Percentiles rank a stretch among this genome's conserved stretches.
Evolutionary conservation across 2,888 invertebrate species (phyloP).

Genomic region (Drosophila barbarae): DNA sequence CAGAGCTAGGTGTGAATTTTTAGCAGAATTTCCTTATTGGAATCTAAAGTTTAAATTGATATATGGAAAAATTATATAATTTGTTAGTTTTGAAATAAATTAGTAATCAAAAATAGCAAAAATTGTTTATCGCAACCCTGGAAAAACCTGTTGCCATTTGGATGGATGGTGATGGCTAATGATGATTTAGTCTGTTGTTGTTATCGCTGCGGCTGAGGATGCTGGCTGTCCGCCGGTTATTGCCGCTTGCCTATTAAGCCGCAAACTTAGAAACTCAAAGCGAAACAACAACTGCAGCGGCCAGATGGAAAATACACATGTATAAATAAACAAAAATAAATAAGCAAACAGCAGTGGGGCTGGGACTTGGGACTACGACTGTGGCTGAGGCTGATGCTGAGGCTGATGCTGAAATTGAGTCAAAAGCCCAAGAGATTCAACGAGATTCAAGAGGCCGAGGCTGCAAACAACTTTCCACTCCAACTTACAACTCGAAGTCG

Average conservation of each 20-base stretch:
- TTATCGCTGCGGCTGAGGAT: conserved; percentile 27
- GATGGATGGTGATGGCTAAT: conserved; percentile 47
- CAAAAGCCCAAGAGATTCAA: conserved; percentile 61
- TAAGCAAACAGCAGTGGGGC: conserved; percentile 32
- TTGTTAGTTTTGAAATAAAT: conserved; percentile 1
- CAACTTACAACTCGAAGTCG: conserved; percentile 23
- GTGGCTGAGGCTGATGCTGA: conserved; percentile 13
- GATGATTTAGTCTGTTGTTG: conserved; percentile 48
- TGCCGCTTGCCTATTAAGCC: conserved; percentile 51
- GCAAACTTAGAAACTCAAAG: conserved; percentile 50
- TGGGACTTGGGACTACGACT: conserved; percentile 3
- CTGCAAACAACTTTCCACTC: conserved; percentile 68
- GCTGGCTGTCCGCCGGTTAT: conserved; percentile 19
- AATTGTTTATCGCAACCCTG: conserved; percentile 11
- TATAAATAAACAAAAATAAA: conserved; percentile 47
- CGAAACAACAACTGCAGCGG: conserved; percentile 34
- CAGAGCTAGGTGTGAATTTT: background rate
- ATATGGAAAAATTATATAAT: background rate
- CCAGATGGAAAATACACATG: conserved; percentile 55
- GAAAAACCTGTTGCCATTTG: conserved; percentile 42
- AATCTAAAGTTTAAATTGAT: background rate
- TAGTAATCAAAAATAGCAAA: conserved; percentile 9
- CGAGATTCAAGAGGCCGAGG: conserved; percentile 37
- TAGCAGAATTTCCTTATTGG: background rate
- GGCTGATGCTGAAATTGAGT: conserved; percentile 62